Percentiles rank a stretch among this genome's conserved stretches.
Conservation (phyloP, 2,113 vertebrate species). For the Cettia cetti region DNA sequence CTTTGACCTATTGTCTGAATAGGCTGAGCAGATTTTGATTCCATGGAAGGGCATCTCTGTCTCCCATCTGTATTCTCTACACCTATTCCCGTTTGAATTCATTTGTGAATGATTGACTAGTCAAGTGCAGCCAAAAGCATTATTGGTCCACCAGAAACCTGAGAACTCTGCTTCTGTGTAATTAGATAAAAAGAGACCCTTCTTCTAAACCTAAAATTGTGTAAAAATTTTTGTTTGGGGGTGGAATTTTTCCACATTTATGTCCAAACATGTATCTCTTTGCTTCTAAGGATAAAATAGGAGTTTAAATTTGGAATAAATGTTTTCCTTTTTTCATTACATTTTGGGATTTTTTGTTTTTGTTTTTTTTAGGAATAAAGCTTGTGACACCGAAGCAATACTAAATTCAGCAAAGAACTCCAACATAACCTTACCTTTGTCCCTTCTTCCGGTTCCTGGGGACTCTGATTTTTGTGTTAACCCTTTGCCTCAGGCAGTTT, state of each 20-base stretch:
- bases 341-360: neutral
- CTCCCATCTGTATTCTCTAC: neutral
- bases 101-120: neutral
- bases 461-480: constrained; percentile 70
- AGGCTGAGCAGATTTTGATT: neutral
- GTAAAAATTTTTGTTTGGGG: neutral
- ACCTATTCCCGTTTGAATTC: neutral
- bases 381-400: neutral
- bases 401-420: neutral
- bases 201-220: neutral
- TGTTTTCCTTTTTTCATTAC: neutral
- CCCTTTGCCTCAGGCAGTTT: constrained; percentile 30
- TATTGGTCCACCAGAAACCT: neutral
- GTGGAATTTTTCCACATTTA: neutral
- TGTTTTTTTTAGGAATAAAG: constrained; percentile 27
- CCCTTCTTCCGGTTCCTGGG: constrained; percentile 37
- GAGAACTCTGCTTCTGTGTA: neutral
- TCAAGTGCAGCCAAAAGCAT: neutral
- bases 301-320: neutral
- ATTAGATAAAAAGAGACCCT: neutral
- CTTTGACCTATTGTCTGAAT: neutral
- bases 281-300: neutral
- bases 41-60: neutral
- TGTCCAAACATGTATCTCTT: neutral
- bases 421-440: neutral